Evolutionary conservation across 1,140 invertebrate genomes (phyloP), one percentile per base, ranked within the genome.

Genomic region (Euglossa dilemma): DNA sequence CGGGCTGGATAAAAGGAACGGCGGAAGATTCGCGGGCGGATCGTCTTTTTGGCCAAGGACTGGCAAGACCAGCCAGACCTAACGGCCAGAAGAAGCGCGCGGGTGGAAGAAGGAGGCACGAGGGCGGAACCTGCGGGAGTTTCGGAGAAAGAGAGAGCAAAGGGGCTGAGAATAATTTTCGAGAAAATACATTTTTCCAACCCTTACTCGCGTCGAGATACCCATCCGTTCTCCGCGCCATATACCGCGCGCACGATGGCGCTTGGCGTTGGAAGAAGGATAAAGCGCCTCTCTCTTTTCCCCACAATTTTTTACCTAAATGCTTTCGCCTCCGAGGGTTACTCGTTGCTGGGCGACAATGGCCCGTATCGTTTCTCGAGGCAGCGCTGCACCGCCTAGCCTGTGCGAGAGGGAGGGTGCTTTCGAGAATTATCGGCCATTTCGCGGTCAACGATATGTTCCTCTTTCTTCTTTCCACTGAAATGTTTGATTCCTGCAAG

Each of bases 181-280:
- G 72, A 63, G 81, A 43, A 80, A 84, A 87, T 84, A 87, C 85
- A 87, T 87, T 84, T 84, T 84, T 73, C 82, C 81, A 63, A 54
- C 52, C 56, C 85, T 64, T 80, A 57, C 56, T 71, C 50, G 56
- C 75, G 71, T 20, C 70, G 81, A 78, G 79, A 73, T 85, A 87
- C 73, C 83, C 84, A 89, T 89, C 78, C 87, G 74, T 90, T 88
- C 83, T 82, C 54, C 83, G 82, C 64, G 70, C 86, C 85, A 88
- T 90, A 90, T 89, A 84, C 79, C 75, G 73, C 72, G 54, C 36
- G 1, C 76, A 80, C 69, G 85, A 87, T 85, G 82, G 86, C 56
- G 75, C 67, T 28, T 61, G 57, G 45, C 50, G 61, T n/a, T 54
- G 8, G 43, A 59, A 61, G 70, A 59, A 78, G 52, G 71, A 85